Conservation (phyloP, 2,113 vertebrate genomes). For the Prunella fulvescens region DNA sequence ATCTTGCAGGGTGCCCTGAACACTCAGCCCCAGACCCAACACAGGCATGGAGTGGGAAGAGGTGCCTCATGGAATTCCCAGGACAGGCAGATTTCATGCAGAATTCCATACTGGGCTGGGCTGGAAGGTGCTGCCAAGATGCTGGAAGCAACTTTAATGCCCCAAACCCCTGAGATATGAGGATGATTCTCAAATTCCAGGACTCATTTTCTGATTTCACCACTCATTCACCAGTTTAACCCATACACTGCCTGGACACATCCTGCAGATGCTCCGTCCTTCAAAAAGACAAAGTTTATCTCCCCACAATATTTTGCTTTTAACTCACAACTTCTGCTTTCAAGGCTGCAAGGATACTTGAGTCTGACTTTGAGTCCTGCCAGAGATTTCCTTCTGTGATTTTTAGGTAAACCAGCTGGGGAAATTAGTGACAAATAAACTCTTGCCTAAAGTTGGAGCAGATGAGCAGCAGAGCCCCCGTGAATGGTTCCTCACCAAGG, state of each 20-base stretch:
- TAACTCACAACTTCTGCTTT: not conserved
- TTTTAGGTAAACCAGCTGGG: not conserved
- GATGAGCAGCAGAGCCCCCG: not conserved
- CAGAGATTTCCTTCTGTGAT: not conserved
- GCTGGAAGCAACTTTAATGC: not conserved
- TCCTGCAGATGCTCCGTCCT: not conserved
- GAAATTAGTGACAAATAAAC: not conserved
- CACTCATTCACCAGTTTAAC: not conserved
- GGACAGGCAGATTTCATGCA: rapidly evolving
- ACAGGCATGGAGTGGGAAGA: not conserved
- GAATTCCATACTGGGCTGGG: not conserved
- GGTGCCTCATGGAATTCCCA: not conserved
- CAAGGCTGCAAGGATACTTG: not conserved
- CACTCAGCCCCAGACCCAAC: rapidly evolving
- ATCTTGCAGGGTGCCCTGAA: not conserved
- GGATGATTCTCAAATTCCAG: not conserved
- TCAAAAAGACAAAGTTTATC: not conserved
- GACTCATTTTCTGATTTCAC: not conserved
- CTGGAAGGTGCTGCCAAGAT: not conserved
- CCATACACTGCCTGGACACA: not conserved
- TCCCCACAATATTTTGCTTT: not conserved
- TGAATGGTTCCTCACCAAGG: not conserved
- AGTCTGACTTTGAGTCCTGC: not conserved
- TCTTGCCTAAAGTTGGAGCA: not conserved
- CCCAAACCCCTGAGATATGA: not conserved